Percentiles rank a stretch among this genome's conserved stretches.
Evolutionary conservation across 2,888 invertebrate genomes (phyloP).

Genomic region (Chymomyza caudatula): DNA sequence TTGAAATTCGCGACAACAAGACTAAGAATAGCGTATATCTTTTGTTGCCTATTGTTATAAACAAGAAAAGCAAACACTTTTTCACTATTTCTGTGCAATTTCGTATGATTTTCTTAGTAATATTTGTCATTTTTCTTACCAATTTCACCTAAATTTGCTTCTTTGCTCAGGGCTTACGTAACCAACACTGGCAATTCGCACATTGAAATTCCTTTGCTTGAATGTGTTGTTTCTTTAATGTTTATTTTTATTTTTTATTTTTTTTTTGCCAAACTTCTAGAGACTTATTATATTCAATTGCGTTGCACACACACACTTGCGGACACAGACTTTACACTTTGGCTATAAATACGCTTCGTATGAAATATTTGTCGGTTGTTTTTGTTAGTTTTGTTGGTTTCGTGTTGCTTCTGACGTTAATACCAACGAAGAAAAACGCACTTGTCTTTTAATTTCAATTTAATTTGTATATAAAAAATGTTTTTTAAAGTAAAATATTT

Average conservation of each 20-base stretch:
- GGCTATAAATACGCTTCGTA: neutral
- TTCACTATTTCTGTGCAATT: too few relatives aligned
- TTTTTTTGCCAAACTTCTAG: neutral
- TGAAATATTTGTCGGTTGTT: conserved; percentile 1
- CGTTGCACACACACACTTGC: conserved; percentile 1
- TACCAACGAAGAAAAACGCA: conserved; percentile 6
- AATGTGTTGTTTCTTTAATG: neutral
- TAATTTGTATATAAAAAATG: neutral
- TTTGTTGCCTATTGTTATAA: too few relatives aligned
- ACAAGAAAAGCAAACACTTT: too few relatives aligned
- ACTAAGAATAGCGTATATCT: too few relatives aligned
- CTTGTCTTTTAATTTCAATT: neutral
- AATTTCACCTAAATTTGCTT: too few relatives aligned
- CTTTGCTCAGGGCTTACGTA: neutral
- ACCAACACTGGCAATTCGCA: neutral
- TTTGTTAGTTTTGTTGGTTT: conserved; percentile 6
- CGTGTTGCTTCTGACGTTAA: neutral
- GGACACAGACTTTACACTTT: neutral
- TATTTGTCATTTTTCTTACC: too few relatives aligned
- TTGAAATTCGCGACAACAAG: too few relatives aligned
- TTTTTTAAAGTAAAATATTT: neutral
- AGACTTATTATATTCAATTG: conserved; percentile 1
- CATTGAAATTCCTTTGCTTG: neutral
- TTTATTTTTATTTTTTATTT: neutral
- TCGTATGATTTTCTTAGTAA: too few relatives aligned